Base-by-base conservation (phyloP, 2,797 vertebrate genomes). In the Spinus pinus region DNA sequence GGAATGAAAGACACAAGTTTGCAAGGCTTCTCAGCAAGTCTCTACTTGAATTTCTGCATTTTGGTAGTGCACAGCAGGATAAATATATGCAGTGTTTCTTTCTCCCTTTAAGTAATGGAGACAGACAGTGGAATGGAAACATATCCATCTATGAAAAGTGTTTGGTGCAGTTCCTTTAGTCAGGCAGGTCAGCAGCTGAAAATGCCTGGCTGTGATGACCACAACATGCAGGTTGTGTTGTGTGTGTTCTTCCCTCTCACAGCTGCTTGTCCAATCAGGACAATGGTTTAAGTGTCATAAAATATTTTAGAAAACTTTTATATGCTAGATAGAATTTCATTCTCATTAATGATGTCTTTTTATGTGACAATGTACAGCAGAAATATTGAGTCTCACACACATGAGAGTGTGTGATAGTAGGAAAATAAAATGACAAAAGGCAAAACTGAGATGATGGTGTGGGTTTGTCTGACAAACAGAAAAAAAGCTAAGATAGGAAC, bases 181-280 rank as follows among this genome's bases (percentile, higher is more conserved):
- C 24, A 70, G 42, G 53, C 24, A 81, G 50, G 13, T 73, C 41
- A 78, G 28, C 28, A 78, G 58, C 37, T 80, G 42, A 41, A 44
- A 47, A 37, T 22, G 33, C 23, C 72, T 66, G 53, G 19, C 1
- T 46, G 35, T 23, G 46, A 74, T 56, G 42, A 31, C 49, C 67
- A 25, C 5, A 73, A 46, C 0, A 0, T 42, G 33, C n/a, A 58
- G 1, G 4, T 3, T 1, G 3, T 41, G 4, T 12, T 2, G 1
- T 51, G 3, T 15, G 20, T 19, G 13, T 41, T 28, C 44, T 42
- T 72, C 25, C 35, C 21, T 51, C 37, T 42, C 5, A 1, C 11
- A 57, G 10, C 5, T 84, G 13, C 22, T 15, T 37, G 15, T 54
- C 42, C 47, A 33, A 0, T 35, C 33, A 69, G 30, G 15, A 64